These are phyloP conservation scores for Cranoglanis bouderius DNA, from an alignment of 2,113 vertebrate genomes.

Conservation along the genomic window DNA sequence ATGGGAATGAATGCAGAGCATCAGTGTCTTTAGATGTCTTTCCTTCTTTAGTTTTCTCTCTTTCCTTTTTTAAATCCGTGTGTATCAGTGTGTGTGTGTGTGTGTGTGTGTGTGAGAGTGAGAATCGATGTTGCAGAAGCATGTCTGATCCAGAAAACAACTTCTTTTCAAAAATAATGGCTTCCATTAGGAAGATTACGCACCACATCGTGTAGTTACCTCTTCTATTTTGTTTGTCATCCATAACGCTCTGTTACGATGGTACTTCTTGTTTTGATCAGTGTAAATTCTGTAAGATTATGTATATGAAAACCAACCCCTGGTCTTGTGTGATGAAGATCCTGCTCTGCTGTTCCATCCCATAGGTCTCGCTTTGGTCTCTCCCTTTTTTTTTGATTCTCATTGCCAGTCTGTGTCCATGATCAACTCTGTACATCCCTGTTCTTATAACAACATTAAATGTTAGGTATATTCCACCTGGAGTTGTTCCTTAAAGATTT, in stretches of 20 bases:
- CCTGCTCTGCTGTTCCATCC: slow-evolving; percentile 38
- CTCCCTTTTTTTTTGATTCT: background rate
- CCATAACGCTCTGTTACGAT: slow-evolving; percentile 42
- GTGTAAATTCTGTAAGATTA: slow-evolving; percentile 68
- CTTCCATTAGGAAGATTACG: slow-evolving; percentile 45
- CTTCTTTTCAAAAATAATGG: slow-evolving; percentile 17
- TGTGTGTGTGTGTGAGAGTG: slow-evolving; percentile 27
- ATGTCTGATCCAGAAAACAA: slow-evolving; percentile 45
- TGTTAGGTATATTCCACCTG: slow-evolving; percentile 48
- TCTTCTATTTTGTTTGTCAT: slow-evolving; percentile 36
- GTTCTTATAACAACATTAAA: slow-evolving; percentile 37
- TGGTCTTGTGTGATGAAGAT: slow-evolving; percentile 54
- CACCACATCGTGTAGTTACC: slow-evolving; percentile 50
- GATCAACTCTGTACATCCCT: slow-evolving; percentile 48
- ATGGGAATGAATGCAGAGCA: slow-evolving; percentile 58
- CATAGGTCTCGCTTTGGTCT: background rate
- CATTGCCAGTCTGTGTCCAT: slow-evolving; percentile 21
- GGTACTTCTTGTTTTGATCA: slow-evolving; percentile 48
- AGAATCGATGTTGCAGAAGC: slow-evolving; percentile 50
- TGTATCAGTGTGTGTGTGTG: slow-evolving; percentile 32
- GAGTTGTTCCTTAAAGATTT: slow-evolving; percentile 49
- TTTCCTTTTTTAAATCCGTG: slow-evolving; percentile 27
- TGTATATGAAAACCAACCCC: slow-evolving; percentile 55
- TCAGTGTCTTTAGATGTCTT: slow-evolving; percentile 50
- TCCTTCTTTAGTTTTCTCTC: slow-evolving; percentile 8